These are phyloP conservation scores for Dreissena polymorpha DNA, from an alignment of 1,140 invertebrate species.

Conservation along the genomic window DNA sequence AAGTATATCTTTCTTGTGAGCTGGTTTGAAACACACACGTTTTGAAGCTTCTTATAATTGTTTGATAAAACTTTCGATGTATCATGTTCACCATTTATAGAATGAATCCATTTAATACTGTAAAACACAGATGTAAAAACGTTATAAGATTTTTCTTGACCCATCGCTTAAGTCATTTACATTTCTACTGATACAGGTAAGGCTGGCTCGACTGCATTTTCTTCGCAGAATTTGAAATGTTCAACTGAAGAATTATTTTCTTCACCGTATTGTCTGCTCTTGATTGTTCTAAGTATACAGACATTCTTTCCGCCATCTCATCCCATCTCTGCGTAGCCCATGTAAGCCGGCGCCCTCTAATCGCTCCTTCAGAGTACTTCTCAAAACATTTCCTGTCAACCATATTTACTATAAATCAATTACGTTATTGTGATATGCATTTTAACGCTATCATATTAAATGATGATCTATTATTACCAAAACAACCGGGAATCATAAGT, in stretches of 20 bases:
- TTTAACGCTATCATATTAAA: constrained; percentile 32
- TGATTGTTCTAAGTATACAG: background rate
- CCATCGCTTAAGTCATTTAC: background rate
- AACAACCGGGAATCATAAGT: constrained; percentile 3
- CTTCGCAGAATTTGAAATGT: background rate
- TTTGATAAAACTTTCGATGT: constrained; percentile 33
- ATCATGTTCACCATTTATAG: background rate
- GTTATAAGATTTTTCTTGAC: background rate
- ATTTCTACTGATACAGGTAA: background rate
- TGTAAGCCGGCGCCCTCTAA: background rate
- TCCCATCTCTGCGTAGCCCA: too few relatives aligned
- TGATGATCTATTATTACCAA: background rate
- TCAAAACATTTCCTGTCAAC: background rate
- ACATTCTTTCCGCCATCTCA: background rate
- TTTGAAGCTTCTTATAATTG: constrained; percentile 27
- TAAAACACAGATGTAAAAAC: background rate
- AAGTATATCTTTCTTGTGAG: constrained; percentile 3
- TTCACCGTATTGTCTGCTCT: constrained; percentile 5
- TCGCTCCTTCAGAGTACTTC: background rate
- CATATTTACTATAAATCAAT: background rate
- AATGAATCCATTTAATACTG: constrained; percentile 16
- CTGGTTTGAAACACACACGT: constrained; percentile 10
- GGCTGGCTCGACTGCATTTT: background rate
- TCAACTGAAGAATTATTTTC: background rate
- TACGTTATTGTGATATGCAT: background rate